Conservation (phyloP, 2,113 vertebrate genomes). For the Haliaeetus leucogaster region DNA sequence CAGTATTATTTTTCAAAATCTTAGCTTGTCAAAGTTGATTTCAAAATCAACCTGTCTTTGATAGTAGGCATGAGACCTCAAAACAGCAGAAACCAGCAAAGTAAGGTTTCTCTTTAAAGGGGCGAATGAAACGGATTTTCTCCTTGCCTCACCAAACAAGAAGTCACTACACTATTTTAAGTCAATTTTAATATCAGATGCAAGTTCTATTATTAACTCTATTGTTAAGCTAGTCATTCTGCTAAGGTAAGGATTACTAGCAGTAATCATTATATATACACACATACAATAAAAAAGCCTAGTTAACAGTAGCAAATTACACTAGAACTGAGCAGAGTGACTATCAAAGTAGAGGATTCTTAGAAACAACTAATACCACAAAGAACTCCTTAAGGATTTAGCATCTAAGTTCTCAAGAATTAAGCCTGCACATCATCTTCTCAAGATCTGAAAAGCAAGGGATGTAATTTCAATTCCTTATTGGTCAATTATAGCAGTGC, state of each 20-base stretch:
- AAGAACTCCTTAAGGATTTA: neutral
- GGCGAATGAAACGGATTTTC: neutral
- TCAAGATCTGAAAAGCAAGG: neutral
- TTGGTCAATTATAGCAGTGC: neutral
- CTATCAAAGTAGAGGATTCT: neutral
- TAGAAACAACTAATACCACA: neutral
- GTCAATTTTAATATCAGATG: neutral
- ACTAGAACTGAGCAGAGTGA: neutral
- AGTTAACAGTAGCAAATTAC: neutral
- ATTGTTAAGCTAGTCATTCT: neutral
- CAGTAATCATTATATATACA: neutral
- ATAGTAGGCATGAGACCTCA: neutral
- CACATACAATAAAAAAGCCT: neutral
- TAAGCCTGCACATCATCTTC: neutral
- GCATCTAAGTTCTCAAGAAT: neutral
- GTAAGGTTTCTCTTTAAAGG: neutral
- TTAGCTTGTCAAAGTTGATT: slow-evolving; percentile 20
- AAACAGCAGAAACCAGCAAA: neutral
- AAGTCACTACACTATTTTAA: neutral
- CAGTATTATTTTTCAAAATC: neutral
- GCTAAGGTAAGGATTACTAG: neutral
- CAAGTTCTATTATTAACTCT: neutral
- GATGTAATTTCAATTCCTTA: neutral
- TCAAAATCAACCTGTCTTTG: slow-evolving; percentile 14
- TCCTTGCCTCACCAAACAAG: neutral